Base-by-base conservation (phyloP, 1,140 invertebrate genomes). In the Ceratina japonica region DNA sequence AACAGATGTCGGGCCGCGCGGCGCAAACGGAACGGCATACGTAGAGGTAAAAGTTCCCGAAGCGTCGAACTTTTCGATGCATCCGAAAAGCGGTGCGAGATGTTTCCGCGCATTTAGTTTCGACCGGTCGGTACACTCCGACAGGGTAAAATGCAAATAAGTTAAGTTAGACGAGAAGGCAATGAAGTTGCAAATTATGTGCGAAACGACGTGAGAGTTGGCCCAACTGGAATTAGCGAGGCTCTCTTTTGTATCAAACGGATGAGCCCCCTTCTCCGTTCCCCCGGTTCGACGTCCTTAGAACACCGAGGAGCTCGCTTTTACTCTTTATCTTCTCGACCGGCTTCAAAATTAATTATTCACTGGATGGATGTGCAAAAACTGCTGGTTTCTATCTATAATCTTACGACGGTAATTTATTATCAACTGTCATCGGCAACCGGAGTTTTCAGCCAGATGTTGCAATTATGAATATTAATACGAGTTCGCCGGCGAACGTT, bases 391-490 rank as follows among this genome's bases (percentile, higher is more conserved):
- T 66, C 37, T 31, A 51, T 59, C 52, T 74, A 52, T 65, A 74
- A 79, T 79, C 71, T 31, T 27, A 18, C 77, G 31, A 16, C 24
- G 52, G 12, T 61, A 52, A 79, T 74, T 61, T 66, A 66, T 79
- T 66, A 44, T 66, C 52, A 51, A 20, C 12, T 31, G 70, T 22
- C 61, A 61, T 22, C 7, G 69, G 1, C 69, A 51, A 31, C n/a
- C 16, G 52, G 31, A 22, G 24, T 74, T 74, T 51, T 22, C 52
- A 24, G 1, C 2, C 58, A 37, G 20, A 56, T 51, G 52, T 79
- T 49, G n/a, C 16, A 74, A 79, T 79, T 74, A 66, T 22, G 77
- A 79, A 79, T 65, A 74, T 74, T 74, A 79, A 66, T 66, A 72
- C 77, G 15, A 74, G 12, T 79, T 37, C 16, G 16, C 15, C 15